Conservation (phyloP, 2,888 invertebrate genomes). For the Macropis europaea region DNA sequence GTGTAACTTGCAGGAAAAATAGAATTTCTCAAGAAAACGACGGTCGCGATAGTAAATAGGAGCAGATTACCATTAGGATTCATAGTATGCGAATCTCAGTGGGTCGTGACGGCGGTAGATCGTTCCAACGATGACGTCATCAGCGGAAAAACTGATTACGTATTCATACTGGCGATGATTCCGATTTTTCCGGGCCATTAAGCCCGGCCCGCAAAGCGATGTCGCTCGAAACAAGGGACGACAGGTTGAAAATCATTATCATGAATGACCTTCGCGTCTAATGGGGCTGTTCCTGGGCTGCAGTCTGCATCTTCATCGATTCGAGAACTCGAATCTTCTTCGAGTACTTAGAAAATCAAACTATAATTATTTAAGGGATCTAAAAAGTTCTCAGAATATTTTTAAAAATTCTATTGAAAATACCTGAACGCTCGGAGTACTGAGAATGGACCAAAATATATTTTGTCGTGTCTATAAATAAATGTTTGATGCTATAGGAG, state of each 20-base stretch:
- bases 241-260: constrained; percentile 76
- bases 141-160: constrained; percentile 74
- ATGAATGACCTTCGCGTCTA: constrained; percentile 61
- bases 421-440: too few species aligned
- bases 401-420: too few species aligned
- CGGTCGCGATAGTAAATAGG: background rate
- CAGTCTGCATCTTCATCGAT: background rate
- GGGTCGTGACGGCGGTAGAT: constrained; percentile 19
- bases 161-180: constrained; percentile 78
- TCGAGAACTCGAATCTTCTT: too few species aligned
- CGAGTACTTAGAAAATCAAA: too few species aligned
- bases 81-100: background rate
- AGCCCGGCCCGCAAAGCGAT: constrained; percentile 73
- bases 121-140: constrained; percentile 67
- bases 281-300: constrained; percentile 19
- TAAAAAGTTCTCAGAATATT: too few species aligned
- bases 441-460: too few species aligned
- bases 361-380: too few species aligned
- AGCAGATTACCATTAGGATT: background rate
- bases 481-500: background rate
- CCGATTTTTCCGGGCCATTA: constrained; percentile 79
- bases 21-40: too few species aligned
- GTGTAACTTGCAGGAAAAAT: too few species aligned
- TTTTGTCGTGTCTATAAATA: too few species aligned
- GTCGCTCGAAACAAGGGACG: constrained; percentile 72